Evolutionary conservation across 1,140 invertebrate genomes (phyloP).

Genomic region (Holotrichia oblita): DNA sequence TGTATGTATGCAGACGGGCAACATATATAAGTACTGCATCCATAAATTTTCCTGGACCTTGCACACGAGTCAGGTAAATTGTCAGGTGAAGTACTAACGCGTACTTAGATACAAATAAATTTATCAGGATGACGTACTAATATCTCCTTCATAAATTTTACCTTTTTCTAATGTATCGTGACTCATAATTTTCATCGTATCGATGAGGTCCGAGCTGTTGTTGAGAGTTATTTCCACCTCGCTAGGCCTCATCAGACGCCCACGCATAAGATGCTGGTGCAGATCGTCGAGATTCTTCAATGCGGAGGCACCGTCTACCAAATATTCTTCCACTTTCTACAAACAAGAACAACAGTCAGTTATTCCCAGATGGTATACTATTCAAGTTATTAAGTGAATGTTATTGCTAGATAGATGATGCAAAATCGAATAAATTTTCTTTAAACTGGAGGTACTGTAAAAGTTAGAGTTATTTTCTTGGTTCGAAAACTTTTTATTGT

Average conservation of each 20-base stretch:
- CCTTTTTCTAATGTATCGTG: constrained; percentile 60
- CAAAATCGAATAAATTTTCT: too few species aligned
- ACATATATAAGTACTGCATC: background rate
- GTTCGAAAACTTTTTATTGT: too few species aligned
- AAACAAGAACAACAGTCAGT: constrained; percentile 44
- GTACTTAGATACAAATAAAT: constrained; percentile 18
- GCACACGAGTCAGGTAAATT: background rate
- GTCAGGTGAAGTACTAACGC: background rate
- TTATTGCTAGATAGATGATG: too few species aligned
- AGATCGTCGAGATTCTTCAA: constrained; percentile 67
- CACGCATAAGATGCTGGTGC: constrained; percentile 61
- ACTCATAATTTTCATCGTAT: constrained; percentile 60
- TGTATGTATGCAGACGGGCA: background rate
- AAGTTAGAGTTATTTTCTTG: too few species aligned
- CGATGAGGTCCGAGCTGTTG: constrained; percentile 61
- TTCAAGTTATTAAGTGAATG: background rate
- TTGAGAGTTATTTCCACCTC: constrained; percentile 64
- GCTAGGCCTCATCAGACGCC: constrained; percentile 61
- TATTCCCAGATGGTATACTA: background rate
- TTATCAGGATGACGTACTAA: constrained; percentile 1
- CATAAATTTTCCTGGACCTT: background rate
- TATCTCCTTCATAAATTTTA: constrained; percentile 45
- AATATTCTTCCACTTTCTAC: constrained; percentile 72
- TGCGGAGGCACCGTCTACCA: constrained; percentile 64
- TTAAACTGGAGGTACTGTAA: too few species aligned